phyloP scores from a whole-genome alignment of 2,113 vertebrate species.

The Scortum barcoo region DNA sequence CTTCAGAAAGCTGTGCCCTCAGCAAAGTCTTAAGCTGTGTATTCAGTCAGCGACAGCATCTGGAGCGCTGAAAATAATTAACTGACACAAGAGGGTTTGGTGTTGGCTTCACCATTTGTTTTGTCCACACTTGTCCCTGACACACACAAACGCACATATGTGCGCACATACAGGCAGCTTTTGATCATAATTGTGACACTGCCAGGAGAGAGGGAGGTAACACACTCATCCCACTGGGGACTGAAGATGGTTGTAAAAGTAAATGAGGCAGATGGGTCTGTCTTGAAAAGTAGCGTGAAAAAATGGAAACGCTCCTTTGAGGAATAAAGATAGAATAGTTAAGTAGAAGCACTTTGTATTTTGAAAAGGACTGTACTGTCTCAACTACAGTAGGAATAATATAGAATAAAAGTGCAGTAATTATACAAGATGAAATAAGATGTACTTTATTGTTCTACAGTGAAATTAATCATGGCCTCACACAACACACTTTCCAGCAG shows the following conservation, averaged over 20 bases:
- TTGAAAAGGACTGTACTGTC: slow-evolving; percentile 41
- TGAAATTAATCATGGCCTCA: too few relatives aligned
- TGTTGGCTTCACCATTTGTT: slow-evolving; percentile 70
- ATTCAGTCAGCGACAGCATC: slow-evolving; percentile 63
- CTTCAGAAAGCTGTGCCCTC: slow-evolving; percentile 59
- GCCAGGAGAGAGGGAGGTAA: slow-evolving; percentile 70
- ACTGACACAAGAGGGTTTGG: slow-evolving; percentile 66
- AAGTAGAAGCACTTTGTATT: slow-evolving; percentile 41
- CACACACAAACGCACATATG: slow-evolving; percentile 27
- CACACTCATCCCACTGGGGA: slow-evolving; percentile 61
- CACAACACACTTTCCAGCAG: too few relatives aligned
- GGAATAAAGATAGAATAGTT: slow-evolving; percentile 46
- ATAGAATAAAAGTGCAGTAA: slow-evolving; percentile 23
- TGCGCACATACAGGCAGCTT: slow-evolving; percentile 39
- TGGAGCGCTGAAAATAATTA: slow-evolving; percentile 72
- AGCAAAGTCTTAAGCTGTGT: slow-evolving; percentile 66
- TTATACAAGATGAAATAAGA: not conserved
- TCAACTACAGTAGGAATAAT: slow-evolving; percentile 15
- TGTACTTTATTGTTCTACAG: too few relatives aligned
- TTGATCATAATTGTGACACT: slow-evolving; percentile 71
- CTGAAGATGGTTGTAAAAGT: slow-evolving; percentile 67
- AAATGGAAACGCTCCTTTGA: slow-evolving; percentile 58
- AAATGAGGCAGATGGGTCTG: slow-evolving; percentile 76
- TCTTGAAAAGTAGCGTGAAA: slow-evolving; percentile 34
- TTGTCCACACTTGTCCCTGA: slow-evolving; percentile 68